Evolutionary conservation across 2,113 vertebrate genomes (phyloP), one percentile per base, ranked within the genome.

Genomic region (Sylvietta virens): DNA sequence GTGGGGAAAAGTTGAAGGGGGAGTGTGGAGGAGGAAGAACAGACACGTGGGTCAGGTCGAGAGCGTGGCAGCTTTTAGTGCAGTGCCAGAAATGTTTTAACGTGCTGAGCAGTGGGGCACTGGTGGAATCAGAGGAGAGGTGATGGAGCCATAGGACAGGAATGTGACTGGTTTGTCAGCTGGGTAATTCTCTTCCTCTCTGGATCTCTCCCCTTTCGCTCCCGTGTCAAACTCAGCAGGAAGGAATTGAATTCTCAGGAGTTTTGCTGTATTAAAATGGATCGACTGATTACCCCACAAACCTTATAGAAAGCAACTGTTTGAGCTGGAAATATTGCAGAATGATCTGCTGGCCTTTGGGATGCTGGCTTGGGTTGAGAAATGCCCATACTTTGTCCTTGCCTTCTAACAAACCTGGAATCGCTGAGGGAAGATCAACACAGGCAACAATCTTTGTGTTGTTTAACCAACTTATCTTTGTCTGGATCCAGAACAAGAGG

Each of bases 1-100:
- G 7, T 0, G 0, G 30, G 10, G 13, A 47, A 7, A 44, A 84
- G 39, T 21, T 56, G 47, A 66, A 81, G 2, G 6, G 35, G 39
- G 79, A 30, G 10, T 10, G 40, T 58, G 48, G 60, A 81, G 54
- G 31, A 80, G 62, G 45, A 39, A 47, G 45, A 44, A 6, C 4
- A 66, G n/a, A n/a, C 33, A 54, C 0, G 0, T 48, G 31, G 35
- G 44, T 18, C 37, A n/a, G 69, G 65, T 87, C 44, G 71, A 22
- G 77, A 81, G 54, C 35, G 2, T 3, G 44, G 42, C 37, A 83
- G n/a, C 27, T 61, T 57, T 53, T 10, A 16, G 0, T 42, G 51
- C 5, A 70, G 37, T 2, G 37, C 39, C 48, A 86, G 92, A 24
- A 26, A 8, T 26, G 28, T 71, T 67, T 40, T 37, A 15, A 77